These are phyloP conservation scores for Drosophila tropicalis DNA, from an alignment of 1,140 invertebrate species.

Conservation along the genomic window DNA sequence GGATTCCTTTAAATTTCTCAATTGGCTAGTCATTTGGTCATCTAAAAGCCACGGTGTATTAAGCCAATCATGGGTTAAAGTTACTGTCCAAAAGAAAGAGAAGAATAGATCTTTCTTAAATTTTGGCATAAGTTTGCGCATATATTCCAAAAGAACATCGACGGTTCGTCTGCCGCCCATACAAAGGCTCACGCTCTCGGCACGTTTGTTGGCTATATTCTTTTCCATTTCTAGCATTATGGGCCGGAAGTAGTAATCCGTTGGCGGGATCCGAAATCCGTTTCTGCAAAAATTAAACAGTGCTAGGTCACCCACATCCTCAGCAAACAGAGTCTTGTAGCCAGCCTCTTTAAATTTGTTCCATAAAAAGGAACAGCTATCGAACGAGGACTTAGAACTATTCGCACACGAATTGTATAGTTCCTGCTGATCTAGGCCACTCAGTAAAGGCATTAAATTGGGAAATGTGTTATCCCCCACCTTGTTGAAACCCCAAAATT, in stretches of 20 bases:
- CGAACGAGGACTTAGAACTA: conserved; percentile 83
- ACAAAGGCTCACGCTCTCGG: conserved; percentile 84
- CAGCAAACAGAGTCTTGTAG: conserved; percentile 90
- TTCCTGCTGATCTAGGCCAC: conserved; percentile 86
- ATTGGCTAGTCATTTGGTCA: not conserved
- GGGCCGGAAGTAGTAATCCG: conserved; percentile 28
- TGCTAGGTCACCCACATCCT: conserved; percentile 86
- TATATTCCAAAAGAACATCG: conserved; percentile 81
- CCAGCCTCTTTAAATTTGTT: conserved; percentile 88
- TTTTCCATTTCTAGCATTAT: conserved; percentile 11
- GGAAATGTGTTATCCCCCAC: conserved; percentile 93
- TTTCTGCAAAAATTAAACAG: conserved; percentile 86
- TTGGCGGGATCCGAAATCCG: conserved; percentile 86
- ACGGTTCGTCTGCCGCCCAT: conserved; percentile 83
- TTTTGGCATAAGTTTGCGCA: conserved; percentile 88
- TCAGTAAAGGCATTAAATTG: conserved; percentile 90
- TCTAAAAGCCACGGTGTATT: conserved; percentile 37
- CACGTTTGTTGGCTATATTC: conserved; percentile 58
- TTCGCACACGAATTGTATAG: conserved; percentile 85
- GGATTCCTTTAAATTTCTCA: conserved; percentile 2
- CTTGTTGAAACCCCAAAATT: conserved; percentile 92
- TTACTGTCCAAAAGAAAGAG: conserved; percentile 36
- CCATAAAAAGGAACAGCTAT: conserved; percentile 92
- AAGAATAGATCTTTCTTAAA: conserved; percentile 36
- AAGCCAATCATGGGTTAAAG: conserved; percentile 67